Base-by-base conservation (phyloP, 2,113 vertebrate genomes). In the Saimiri boliviensis region DNA sequence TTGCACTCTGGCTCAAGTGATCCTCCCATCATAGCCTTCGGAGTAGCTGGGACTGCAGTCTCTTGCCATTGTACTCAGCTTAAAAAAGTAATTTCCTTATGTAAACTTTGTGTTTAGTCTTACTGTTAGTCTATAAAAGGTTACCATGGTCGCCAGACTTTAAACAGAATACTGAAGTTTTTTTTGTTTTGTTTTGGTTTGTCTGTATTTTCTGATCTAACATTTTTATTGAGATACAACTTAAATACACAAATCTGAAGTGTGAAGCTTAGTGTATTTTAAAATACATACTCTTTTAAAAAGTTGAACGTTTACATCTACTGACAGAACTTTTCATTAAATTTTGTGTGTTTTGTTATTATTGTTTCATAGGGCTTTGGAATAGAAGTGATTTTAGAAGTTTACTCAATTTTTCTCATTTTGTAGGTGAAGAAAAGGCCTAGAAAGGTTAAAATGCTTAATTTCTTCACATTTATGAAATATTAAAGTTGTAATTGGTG, bases 181-280 rank as follows among this genome's bases (percentile, higher is more conserved):
- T 79, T 89, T 35, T 94, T 82, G 6, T 73, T 93, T 95, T 92
- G 37, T 40, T 92, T 92, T 77, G 56, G 40, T 73, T 91, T 85
- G 20, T 89, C n/a, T 63, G 70, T 92, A 37, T 93, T 95, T 1
- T 20, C n/a, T 87, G 11, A 63, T 82, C 6, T 56, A 92, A 27
- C 19, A 17, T 93, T 89, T 93, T 86, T 63, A 37, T 60, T 97
- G 66, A 74, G 27, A 14, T 91, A 12, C 0, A 70, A 68, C 19
- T 79, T 79, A 83, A 76, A 89, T 77, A 45, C 13, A 85, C 32
- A 76, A 49, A 79, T 88, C 8, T 35, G 85, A 80, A 76, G n/a
- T 76, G 30, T 27, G 37, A 93, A 80, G 9, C 37, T 89, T 87
- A 68, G 9, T 86, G 54, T 94, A 92, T 42, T 97, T 86, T 68